A percentile compares a stretch with the other conserved stretches of the same genome.
Conservation (phyloP, 2,113 vertebrate species). For the Cinclus mexicanus region DNA sequence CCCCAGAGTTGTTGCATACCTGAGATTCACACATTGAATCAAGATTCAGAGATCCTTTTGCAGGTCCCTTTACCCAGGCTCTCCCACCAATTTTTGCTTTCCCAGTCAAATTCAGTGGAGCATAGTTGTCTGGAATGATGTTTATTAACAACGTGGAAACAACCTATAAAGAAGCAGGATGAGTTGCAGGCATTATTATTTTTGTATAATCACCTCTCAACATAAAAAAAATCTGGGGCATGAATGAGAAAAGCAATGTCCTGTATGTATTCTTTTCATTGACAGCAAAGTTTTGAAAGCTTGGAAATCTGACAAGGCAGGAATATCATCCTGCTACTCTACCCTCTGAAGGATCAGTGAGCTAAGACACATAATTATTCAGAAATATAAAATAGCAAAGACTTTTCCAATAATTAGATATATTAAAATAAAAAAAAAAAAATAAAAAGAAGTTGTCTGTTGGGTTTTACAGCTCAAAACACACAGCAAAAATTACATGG, state of each 20-base stretch:
- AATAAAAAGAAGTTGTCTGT: not conserved
- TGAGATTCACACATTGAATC: conserved; percentile 94
- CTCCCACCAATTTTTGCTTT: conserved; percentile 89
- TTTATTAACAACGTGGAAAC: conserved; percentile 94
- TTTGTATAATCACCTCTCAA: not conserved
- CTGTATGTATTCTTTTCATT: not conserved
- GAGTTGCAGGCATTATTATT: not conserved
- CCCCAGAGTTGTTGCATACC: conserved; percentile 69
- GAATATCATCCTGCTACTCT: not conserved
- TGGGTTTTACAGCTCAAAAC: not conserved
- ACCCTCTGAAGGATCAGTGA: not conserved
- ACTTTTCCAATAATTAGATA: not conserved
- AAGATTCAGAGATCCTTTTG: conserved; percentile 61
- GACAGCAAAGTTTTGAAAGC: not conserved
- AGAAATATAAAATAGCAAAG: not conserved
- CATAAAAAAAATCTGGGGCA: not conserved
- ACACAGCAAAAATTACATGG: not conserved
- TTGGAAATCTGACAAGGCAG: not conserved
- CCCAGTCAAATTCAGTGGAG: conserved; percentile 86
- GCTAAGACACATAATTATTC: not conserved
- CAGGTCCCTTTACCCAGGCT: conserved; percentile 85
- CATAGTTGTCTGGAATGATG: conserved; percentile 83
- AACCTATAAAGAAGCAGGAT: conserved; percentile 74
- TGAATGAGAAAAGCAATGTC: not conserved
- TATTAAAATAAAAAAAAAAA: not conserved